Evolutionary conservation across 2,113 vertebrate genomes (phyloP).

Genomic region (Poeciliopsis turrubarensis): DNA sequence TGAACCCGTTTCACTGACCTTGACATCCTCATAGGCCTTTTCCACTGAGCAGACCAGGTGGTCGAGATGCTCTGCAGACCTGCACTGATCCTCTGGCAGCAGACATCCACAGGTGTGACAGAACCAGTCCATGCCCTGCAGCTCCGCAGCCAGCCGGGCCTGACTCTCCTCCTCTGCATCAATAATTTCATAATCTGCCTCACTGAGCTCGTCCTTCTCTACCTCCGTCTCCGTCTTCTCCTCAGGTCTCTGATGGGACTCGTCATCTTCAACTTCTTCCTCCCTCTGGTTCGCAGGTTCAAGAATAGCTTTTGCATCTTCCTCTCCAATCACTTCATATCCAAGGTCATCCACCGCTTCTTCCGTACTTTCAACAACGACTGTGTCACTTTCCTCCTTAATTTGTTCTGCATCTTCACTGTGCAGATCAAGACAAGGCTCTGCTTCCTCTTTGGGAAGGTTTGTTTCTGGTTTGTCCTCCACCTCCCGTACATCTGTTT

Average conservation of each 20-base stretch:
- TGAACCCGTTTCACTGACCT: slow-evolving; percentile 74
- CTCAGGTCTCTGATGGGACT: slow-evolving; percentile 15
- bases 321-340: slow-evolving; percentile 83
- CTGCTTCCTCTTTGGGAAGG: slow-evolving; percentile 3
- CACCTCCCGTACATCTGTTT: not conserved
- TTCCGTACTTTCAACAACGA: slow-evolving; percentile 58
- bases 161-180: slow-evolving; percentile 81
- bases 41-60: slow-evolving; percentile 86
- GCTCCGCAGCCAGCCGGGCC: slow-evolving; percentile 79
- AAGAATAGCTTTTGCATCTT: slow-evolving; percentile 78
- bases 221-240: slow-evolving; percentile 18
- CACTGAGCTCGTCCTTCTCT: slow-evolving; percentile 65
- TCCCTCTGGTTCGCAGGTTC: slow-evolving; percentile 54
- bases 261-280: slow-evolving; percentile 2
- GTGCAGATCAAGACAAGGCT: slow-evolving; percentile 11
- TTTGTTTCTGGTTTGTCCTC: slow-evolving; percentile 9
- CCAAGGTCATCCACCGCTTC: slow-evolving; percentile 79
- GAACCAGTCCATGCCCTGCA: slow-evolving; percentile 84
- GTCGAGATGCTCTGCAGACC: slow-evolving; percentile 82
- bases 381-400: slow-evolving; percentile 18
- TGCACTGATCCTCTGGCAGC: slow-evolving; percentile 83
- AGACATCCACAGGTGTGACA: slow-evolving; percentile 88
- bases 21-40: slow-evolving; percentile 84
- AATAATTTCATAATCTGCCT: slow-evolving; percentile 82
- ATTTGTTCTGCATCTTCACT: slow-evolving; percentile 16